Conservation (phyloP, 2,113 vertebrate genomes). For the Stercorarius parasiticus region DNA sequence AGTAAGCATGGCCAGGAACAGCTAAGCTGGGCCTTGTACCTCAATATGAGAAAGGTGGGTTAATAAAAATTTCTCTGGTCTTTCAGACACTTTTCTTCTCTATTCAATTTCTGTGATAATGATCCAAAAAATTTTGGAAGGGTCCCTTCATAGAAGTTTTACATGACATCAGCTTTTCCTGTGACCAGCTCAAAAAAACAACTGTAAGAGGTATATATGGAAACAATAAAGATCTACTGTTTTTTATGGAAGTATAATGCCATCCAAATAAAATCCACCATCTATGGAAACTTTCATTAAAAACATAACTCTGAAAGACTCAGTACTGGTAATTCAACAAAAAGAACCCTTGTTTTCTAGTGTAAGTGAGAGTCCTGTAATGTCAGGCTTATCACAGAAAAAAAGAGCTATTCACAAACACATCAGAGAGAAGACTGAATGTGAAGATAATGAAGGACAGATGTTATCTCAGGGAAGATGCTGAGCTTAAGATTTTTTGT, state of each 20-base stretch:
- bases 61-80: background rate
- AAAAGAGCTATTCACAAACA: constrained; percentile 13
- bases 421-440: background rate
- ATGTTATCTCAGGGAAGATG: constrained; percentile 10
- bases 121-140: background rate
- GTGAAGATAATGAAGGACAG: constrained; percentile 29
- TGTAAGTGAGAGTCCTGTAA: background rate
- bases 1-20: background rate
- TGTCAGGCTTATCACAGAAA: constrained; percentile 1
- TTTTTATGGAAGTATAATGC: constrained; percentile 28
- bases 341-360: constrained; percentile 28
- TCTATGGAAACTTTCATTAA: constrained; percentile 50
- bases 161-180: constrained; percentile 30
- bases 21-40: background rate
- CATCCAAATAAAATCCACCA: constrained; percentile 33
- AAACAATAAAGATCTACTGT: constrained; percentile 19
- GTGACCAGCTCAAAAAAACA: constrained; percentile 16
- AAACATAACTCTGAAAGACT: constrained; percentile 15
- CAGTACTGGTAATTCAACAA: background rate
- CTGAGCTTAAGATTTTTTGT: background rate
- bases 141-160: background rate
- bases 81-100: background rate
- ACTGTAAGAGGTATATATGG: background rate
- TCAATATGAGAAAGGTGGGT: background rate
- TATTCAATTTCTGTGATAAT: background rate